Percentiles rank a stretch among this genome's conserved stretches.
These are phyloP conservation scores for Acleris holmiana DNA, from an alignment of 2,888 invertebrate species.

Conservation along the genomic window DNA sequence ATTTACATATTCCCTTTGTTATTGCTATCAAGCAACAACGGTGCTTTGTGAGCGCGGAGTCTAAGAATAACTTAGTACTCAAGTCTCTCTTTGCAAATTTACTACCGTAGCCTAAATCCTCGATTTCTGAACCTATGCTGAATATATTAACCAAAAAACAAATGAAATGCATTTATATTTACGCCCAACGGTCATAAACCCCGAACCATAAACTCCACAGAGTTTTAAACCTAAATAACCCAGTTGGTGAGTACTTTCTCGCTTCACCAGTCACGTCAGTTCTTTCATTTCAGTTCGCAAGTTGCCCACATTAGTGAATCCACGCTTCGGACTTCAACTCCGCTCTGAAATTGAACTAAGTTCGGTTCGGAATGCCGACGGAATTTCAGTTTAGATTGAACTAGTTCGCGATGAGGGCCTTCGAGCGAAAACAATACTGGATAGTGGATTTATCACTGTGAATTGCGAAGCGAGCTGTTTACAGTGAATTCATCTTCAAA, in stretches of 20 bases:
- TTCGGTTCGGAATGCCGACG: slow-evolving; percentile 25
- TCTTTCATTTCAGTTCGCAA: slow-evolving; percentile 29
- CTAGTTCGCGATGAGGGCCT: slow-evolving; percentile 30
- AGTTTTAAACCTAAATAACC: slow-evolving; percentile 17
- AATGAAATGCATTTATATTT: too few species aligned
- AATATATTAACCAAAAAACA: too few species aligned
- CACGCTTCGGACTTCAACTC: slow-evolving; percentile 21
- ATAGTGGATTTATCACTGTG: slow-evolving; percentile 15
- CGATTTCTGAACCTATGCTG: too few species aligned
- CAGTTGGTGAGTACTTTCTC: slow-evolving; percentile 22
- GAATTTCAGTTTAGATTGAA: slow-evolving; percentile 34
- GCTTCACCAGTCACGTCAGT: slow-evolving; percentile 17
- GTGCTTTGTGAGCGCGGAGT: too few species aligned
- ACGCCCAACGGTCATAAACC: not conserved
- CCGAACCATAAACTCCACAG: slow-evolving; percentile 3
- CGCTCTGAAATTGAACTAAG: slow-evolving; percentile 33
- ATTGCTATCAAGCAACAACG: too few species aligned
- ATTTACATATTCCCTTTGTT: too few species aligned
- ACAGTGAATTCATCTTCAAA: slow-evolving; percentile 3
- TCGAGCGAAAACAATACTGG: slow-evolving; percentile 29
- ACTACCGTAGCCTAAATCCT: too few species aligned
- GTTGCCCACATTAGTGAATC: slow-evolving; percentile 28
- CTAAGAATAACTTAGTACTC: too few species aligned
- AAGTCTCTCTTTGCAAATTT: too few species aligned
- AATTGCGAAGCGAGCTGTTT: slow-evolving; percentile 17